A percentile compares a stretch with the other conserved stretches of the same genome.
Conservation (phyloP, 2,888 invertebrate genomes). For the Cryptus armator region DNA sequence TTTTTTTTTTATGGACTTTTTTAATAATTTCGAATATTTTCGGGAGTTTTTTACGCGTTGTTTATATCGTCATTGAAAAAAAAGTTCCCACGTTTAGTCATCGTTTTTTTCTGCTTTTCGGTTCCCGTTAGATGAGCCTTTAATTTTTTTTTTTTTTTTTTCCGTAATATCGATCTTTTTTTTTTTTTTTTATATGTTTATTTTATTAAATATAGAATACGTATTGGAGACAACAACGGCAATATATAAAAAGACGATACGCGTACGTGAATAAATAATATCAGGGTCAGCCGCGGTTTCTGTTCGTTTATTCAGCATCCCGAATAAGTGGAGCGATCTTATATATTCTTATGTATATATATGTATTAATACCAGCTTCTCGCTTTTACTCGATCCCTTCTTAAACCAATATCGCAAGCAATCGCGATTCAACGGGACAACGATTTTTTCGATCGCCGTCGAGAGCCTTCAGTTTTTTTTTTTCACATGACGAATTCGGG, state of each 20-base stretch:
- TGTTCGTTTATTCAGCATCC: not conserved
- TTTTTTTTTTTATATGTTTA: not conserved
- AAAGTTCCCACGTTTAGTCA: not conserved
- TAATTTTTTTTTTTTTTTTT: not conserved
- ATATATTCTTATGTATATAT: not conserved
- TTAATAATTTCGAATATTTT: not conserved
- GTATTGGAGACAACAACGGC: not conserved
- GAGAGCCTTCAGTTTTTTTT: not conserved
- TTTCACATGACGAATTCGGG: not conserved
- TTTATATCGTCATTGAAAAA: not conserved
- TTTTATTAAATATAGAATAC: not conserved
- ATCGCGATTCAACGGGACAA: conserved; percentile 4
- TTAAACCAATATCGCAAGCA: not conserved
- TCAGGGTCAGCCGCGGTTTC: conserved; percentile 8
- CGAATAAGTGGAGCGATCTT: conserved; percentile 11
- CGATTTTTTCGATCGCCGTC: not conserved
- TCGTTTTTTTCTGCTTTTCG: too few relatives aligned
- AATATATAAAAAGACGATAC: not conserved
- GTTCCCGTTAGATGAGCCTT: not conserved
- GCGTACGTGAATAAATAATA: not conserved
- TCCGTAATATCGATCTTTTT: not conserved
- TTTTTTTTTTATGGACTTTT: not conserved
- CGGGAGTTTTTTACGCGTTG: not conserved
- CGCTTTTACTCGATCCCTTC: not conserved
- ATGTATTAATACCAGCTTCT: not conserved